Percentiles rank a stretch among this genome's conserved stretches.
These are phyloP conservation scores for Charadrius vociferus DNA, from an alignment of 2,113 vertebrate species.

Conservation along the genomic window DNA sequence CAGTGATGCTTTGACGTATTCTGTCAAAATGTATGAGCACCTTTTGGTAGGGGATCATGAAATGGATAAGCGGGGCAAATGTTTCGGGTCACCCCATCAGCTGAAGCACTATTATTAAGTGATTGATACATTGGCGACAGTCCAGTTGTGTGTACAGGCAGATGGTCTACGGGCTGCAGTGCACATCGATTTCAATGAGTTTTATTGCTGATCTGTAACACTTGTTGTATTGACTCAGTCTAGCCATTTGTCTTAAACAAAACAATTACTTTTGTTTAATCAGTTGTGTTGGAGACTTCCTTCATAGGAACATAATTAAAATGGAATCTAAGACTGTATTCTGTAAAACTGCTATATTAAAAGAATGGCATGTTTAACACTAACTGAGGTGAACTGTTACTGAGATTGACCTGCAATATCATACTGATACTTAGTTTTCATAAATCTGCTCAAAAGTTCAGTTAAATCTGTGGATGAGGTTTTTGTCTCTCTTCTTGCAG, in stretches of 20 bases:
- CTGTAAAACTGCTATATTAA: neutral
- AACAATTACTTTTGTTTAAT: neutral
- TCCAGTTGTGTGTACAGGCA: neutral
- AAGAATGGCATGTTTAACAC: neutral
- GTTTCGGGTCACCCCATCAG: neutral
- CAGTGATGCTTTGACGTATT: neutral
- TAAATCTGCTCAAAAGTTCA: neutral
- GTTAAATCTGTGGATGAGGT: neutral
- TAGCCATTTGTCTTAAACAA: neutral
- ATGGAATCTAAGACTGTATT: neutral
- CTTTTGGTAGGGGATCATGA: neutral
- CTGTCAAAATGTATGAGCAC: neutral
- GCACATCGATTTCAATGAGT: neutral
- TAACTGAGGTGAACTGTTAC: neutral
- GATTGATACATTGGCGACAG: neutral
- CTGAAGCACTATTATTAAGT: neutral
- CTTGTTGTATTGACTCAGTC: neutral
- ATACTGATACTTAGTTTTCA: neutral
- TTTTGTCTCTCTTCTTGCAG: neutral
- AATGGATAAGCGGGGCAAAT: neutral
- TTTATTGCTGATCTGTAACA: neutral
- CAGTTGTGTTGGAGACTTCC: neutral
- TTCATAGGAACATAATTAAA: neutral
- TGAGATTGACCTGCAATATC: neutral
- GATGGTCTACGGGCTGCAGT: neutral